These are phyloP conservation scores for Macquaria ambigua DNA, from an alignment of 2,113 vertebrate species.

Conservation along the genomic window DNA sequence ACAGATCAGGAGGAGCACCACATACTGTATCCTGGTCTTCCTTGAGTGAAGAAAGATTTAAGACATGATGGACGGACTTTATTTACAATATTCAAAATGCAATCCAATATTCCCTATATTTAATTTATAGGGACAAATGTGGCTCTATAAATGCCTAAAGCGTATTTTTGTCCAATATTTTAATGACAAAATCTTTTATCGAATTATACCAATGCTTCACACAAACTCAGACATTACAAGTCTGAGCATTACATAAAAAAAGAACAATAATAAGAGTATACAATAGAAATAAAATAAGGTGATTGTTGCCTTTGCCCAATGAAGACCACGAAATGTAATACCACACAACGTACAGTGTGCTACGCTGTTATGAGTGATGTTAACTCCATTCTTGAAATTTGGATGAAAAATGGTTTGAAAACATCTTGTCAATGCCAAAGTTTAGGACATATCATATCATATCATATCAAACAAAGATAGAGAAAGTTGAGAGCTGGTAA, in stretches of 20 bases:
- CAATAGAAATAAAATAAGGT: background rate
- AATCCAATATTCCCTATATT: background rate
- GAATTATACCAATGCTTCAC: background rate
- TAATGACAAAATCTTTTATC: background rate
- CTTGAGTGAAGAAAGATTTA: background rate
- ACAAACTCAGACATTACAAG: background rate
- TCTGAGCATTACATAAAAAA: background rate
- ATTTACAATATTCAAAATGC: slow-evolving; percentile 11
- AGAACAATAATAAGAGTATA: background rate
- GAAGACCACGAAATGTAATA: no score
- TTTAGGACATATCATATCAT: no score
- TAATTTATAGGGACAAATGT: slow-evolving; percentile 3
- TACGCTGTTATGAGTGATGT: no score
- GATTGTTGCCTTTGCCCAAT: background rate
- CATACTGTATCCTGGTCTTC: slow-evolving; percentile 17
- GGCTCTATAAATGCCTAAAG: background rate
- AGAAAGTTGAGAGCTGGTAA: no score
- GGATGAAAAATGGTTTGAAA: no score
- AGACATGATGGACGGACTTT: background rate
- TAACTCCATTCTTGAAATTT: no score
- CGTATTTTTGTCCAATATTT: background rate
- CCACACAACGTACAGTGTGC: no score
- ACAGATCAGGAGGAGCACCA: slow-evolving; percentile 38
- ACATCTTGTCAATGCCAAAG: no score
- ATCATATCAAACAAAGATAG: no score